Evolutionary conservation across 2,888 invertebrate species (phyloP).

Genomic region (Eurytoma californica): DNA sequence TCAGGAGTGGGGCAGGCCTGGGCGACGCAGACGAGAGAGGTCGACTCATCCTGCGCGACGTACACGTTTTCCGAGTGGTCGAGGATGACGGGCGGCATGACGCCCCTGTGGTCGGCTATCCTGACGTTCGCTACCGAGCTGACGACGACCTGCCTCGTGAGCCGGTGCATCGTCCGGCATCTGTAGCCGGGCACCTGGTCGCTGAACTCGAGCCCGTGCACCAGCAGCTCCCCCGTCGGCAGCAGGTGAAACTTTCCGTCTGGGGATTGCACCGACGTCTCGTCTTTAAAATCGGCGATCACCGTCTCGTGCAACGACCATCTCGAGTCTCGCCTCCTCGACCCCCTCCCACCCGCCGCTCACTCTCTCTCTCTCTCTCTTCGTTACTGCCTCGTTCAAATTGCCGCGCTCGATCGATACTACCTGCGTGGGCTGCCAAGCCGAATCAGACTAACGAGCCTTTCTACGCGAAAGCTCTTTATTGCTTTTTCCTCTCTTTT

Average conservation of each 20-base stretch:
- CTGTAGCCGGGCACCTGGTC: slow-evolving; percentile 85
- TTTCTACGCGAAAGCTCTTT: slow-evolving; percentile 52
- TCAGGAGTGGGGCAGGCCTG: slow-evolving; percentile 88
- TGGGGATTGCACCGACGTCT: slow-evolving; percentile 68
- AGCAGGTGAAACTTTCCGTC: slow-evolving; percentile 86
- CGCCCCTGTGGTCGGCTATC: slow-evolving; percentile 85
- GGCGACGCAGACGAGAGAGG: slow-evolving; percentile 86
- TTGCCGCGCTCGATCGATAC: slow-evolving; percentile 26
- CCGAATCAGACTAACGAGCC: slow-evolving; percentile 62
- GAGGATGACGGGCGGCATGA: slow-evolving; percentile 83
- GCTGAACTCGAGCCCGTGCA: slow-evolving; percentile 84
- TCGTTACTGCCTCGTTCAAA: background rate
- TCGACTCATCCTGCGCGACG: slow-evolving; percentile 84
- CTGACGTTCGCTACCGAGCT: slow-evolving; percentile 83
- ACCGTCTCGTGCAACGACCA: background rate
- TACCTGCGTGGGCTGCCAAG: slow-evolving; percentile 56
- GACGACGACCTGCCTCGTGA: slow-evolving; percentile 83
- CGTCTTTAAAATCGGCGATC: slow-evolving; percentile 54
- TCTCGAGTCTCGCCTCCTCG: background rate
- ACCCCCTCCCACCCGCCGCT: background rate
- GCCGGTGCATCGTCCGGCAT: slow-evolving; percentile 84
- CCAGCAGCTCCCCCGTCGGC: slow-evolving; percentile 84
- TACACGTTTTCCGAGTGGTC: slow-evolving; percentile 83
- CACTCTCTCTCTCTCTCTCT: slow-evolving; percentile 9
- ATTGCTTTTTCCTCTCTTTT: slow-evolving; percentile 53